Percentiles rank a stretch among this genome's conserved stretches.
phyloP scores from a whole-genome alignment of 1,140 invertebrate genomes.

The Drosophila orena region DNA sequence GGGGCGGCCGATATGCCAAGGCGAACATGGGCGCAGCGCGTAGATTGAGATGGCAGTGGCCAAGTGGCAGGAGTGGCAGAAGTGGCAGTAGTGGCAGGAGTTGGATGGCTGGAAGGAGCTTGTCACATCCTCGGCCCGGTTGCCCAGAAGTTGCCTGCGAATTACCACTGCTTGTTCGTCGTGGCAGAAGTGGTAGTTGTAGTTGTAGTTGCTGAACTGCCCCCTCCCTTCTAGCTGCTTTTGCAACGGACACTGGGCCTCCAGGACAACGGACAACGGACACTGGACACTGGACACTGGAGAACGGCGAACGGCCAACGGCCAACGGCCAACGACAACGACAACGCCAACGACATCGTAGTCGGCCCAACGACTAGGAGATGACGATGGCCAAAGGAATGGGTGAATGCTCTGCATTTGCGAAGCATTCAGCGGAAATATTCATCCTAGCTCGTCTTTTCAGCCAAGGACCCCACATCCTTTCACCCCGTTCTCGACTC shows the following conservation, averaged over 20 bases:
- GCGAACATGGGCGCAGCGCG: conserved; percentile 56
- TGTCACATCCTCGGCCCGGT: conserved; percentile 33
- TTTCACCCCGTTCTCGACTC: conserved; percentile 9
- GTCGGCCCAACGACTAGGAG: conserved; percentile 60
- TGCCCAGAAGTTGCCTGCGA: conserved; percentile 76
- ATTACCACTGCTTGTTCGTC: conserved; percentile 72
- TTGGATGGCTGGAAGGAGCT: conserved; percentile 35
- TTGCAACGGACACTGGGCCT: conserved; percentile 32
- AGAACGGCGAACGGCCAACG: conserved; percentile 16
- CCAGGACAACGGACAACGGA: conserved; percentile 30
- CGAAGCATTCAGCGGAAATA: conserved; percentile 81
- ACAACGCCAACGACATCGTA: conserved; percentile 36
- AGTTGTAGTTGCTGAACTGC: conserved; percentile 7
- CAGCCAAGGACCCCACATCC: conserved; percentile 46
- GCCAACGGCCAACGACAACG: conserved; percentile 27
- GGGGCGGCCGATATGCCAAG: conserved; percentile 74
- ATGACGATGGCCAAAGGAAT: conserved; percentile 82
- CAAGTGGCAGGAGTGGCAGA: conserved; percentile 14
- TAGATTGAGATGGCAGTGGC: conserved; percentile 35
- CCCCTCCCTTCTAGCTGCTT: conserved; percentile 5
- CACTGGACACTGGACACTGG: conserved; percentile 30
- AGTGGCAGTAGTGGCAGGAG: conserved; percentile 13
- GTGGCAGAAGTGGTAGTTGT: conserved; percentile 10
- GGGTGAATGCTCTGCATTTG: conserved; percentile 76
- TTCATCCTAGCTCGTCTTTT: conserved; percentile 77